Conservation (phyloP, 2,113 vertebrate species). For the Vidua macroura region DNA sequence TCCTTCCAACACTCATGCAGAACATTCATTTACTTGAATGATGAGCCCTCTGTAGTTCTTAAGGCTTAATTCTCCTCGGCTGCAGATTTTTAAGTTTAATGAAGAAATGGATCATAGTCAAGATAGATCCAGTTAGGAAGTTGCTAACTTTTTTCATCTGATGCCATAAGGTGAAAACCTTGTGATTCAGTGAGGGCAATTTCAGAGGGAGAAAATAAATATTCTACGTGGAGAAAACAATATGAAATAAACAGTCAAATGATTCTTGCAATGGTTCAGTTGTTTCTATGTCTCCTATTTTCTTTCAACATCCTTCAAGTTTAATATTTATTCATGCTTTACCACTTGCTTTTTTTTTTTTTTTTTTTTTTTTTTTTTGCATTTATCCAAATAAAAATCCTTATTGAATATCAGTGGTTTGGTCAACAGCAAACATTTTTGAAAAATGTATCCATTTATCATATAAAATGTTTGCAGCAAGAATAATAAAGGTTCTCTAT, state of each 20-base stretch:
- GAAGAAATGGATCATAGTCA: conserved; percentile 60
- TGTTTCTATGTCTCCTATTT: neutral
- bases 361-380: conserved; percentile 10
- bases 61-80: conserved; percentile 13
- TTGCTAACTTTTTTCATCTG: conserved; percentile 17
- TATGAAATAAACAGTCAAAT: neutral
- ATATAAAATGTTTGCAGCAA: neutral
- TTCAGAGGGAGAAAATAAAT: neutral
- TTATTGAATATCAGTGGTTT: neutral
- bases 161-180: neutral
- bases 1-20: conserved; percentile 40
- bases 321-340: neutral
- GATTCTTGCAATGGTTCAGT: neutral
- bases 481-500: neutral
- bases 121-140: conserved; percentile 35
- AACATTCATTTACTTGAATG: conserved; percentile 64
- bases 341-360: neutral
- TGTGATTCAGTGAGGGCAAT: neutral
- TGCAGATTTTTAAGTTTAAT: conserved; percentile 62
- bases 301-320: neutral
- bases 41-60: conserved; percentile 41
- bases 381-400: neutral
- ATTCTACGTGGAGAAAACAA: neutral
- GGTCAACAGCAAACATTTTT: neutral
- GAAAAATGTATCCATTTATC: neutral